Conservation (phyloP, 1,140 invertebrate genomes). For the Euura lappo region DNA sequence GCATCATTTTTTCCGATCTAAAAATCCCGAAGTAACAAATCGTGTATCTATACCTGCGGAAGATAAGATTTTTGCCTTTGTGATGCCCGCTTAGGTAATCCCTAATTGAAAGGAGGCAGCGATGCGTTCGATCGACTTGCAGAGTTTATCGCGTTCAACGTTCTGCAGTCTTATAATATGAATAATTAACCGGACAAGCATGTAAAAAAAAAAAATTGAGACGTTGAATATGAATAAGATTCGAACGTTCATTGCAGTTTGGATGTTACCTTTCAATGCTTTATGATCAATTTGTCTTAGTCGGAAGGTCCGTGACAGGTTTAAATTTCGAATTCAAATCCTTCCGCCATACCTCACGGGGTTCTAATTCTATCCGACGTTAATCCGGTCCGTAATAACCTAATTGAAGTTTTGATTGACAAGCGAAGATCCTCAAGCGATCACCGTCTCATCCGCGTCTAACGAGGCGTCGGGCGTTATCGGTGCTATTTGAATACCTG, state of each 20-base stretch:
- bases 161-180: no score
- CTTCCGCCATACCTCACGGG: background rate
- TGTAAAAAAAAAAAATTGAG: no score
- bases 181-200: no score
- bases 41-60: background rate
- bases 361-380: background rate
- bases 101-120: slow-evolving; percentile 2
- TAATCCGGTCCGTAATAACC: background rate
- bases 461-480: background rate
- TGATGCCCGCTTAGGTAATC: background rate
- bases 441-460: background rate
- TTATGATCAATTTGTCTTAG: background rate
- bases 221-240: no score
- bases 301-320: background rate
- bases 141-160: background rate
- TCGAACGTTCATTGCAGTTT: no score
- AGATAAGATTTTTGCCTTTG: background rate
- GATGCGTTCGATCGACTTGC: background rate
- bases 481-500: no score
- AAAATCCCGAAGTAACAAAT: background rate
- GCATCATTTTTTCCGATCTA: background rate
- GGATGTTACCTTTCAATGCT: background rate
- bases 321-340: background rate
- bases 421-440: background rate
- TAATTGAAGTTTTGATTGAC: slow-evolving; percentile 1